Evolutionary conservation across 2,797 vertebrate genomes (phyloP), one percentile per base, ranked within the genome.

Genomic region (Hydrophis major): DNA sequence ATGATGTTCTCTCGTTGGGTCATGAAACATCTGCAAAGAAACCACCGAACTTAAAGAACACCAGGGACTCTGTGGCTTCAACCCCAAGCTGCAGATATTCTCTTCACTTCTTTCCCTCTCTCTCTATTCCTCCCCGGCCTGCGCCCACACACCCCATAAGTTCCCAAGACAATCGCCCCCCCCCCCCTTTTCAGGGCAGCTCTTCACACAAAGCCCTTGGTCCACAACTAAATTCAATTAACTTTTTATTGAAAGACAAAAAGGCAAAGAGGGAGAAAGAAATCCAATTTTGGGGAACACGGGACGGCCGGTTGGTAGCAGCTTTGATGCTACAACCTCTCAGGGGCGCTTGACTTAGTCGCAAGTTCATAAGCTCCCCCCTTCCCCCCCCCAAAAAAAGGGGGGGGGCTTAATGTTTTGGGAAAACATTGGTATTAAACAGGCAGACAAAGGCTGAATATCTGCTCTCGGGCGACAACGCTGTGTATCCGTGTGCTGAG

Each of bases 321-420:
- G 97, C 97, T 98, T 98, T 98, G 98, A 98, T 98, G 97, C 97
- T 95, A 96, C 96, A 97, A 96, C 97, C 96, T 97, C 97, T 97
- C 96, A 22, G 97, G 92, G 96, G 61, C 90, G 96, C 98, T 98
- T 98, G 97, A 96, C 97, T 97, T 94, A 97, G 97, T 97, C 97
- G 97, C 97, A 98, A 98, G 98, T 98, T 98, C 98, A 98, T 98
- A 98, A 98, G 97, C 8, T 7, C 8, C 50, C 50, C 50, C 50
- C 50, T 50, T 4, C 50, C 97, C 97, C 56, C 16, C 56, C 16
- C 60, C 60, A 5, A 66, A 63, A 97, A 97, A 97, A 95, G 47
- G 95, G 1, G 56, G 59, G 22, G 7, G 2, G 95, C 96, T 95
- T 98, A 98, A 98, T 98, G 94, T 98, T 96, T 98, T 98, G 96